These are phyloP conservation scores for Agrotis ipsilon DNA, from an alignment of 2,888 invertebrate species.

Conservation along the genomic window DNA sequence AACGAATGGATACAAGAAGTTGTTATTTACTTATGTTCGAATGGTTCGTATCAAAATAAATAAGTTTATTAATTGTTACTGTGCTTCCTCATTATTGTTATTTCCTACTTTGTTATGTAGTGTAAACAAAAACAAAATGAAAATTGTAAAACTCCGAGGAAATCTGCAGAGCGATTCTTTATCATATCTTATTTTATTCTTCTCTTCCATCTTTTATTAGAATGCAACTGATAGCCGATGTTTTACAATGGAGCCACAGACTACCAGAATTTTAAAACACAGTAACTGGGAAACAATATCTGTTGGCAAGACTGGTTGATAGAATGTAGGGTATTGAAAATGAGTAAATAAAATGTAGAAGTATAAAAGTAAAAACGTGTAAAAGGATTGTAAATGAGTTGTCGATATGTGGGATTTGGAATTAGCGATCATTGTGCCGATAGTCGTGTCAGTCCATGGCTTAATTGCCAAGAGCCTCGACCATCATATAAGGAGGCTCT, in stretches of 20 bases:
- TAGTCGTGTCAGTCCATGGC: too few species aligned
- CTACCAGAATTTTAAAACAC: too few species aligned
- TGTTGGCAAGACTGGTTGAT: not conserved
- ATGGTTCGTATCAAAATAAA: conserved; percentile 34
- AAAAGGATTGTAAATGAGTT: too few species aligned
- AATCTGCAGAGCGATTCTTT: not conserved
- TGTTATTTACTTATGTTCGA: conserved; percentile 41
- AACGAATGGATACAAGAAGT: conserved; percentile 29
- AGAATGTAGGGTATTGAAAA: not conserved
- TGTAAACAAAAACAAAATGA: too few species aligned
- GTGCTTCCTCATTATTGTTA: conserved; percentile 47
- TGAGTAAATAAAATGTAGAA: too few species aligned
- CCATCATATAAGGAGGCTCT: too few species aligned
- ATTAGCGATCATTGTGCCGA: too few species aligned
- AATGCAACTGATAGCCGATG: not conserved
- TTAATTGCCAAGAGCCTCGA: too few species aligned
- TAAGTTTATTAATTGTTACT: conserved; percentile 34
- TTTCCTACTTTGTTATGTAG: conserved; percentile 39
- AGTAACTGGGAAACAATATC: not conserved
- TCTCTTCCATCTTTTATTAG: not conserved
- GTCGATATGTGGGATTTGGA: too few species aligned
- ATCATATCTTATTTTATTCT: too few species aligned
- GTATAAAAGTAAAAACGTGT: too few species aligned
- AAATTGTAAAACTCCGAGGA: not conserved
- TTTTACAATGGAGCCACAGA: not conserved